phyloP scores from a whole-genome alignment of 2,113 vertebrate species.

The Gymnarchus niloticus region DNA sequence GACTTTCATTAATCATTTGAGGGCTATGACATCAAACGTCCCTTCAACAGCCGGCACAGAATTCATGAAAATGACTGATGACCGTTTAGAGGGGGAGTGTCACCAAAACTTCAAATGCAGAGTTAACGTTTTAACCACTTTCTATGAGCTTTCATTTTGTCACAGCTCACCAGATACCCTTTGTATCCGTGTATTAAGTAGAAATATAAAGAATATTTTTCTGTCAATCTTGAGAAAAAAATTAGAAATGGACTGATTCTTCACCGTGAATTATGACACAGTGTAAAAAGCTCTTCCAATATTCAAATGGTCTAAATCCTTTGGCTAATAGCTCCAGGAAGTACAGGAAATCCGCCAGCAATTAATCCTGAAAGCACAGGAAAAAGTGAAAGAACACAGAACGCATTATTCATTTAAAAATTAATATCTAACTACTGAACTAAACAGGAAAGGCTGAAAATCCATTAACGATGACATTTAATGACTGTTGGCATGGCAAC shows the following conservation, averaged over 20 bases:
- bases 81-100: neutral
- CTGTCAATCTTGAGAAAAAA: neutral
- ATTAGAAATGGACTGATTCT: neutral
- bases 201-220: neutral
- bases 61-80: neutral
- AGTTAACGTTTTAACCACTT: neutral
- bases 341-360: neutral
- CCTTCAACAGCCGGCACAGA: neutral
- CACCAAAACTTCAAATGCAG: neutral
- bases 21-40: neutral
- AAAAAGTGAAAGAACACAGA: neutral
- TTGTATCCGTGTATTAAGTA: neutral
- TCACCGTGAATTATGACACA: neutral
- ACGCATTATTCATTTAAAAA: neutral
- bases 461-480: too few species aligned
- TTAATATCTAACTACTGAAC: neutral
- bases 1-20: neutral
- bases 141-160: neutral
- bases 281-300: neutral
- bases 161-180: neutral
- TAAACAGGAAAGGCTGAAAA: neutral
- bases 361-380: neutral
- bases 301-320: neutral
- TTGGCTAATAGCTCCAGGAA: neutral
- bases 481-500: neutral